These are phyloP conservation scores for Heliocidaris tuberculata DNA, from an alignment of 35 echinoderm and acorn worm species.

Conservation along the genomic window DNA sequence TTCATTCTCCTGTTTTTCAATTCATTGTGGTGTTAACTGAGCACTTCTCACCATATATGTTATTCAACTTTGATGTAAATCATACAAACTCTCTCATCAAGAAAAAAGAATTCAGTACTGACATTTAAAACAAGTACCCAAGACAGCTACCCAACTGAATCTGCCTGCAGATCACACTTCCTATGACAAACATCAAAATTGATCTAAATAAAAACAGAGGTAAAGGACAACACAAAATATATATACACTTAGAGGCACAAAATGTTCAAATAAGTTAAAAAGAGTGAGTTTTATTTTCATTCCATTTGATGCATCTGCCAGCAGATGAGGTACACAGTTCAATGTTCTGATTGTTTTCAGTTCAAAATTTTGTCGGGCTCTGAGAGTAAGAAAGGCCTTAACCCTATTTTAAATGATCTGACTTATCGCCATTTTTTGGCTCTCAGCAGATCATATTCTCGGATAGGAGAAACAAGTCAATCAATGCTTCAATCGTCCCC, in stretches of 20 bases:
- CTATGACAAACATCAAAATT: not conserved
- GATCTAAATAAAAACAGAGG: not conserved
- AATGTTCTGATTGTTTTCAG: not conserved
- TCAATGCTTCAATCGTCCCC: no score
- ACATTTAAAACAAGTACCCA: not conserved
- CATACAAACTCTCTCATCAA: not conserved
- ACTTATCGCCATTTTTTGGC: no score
- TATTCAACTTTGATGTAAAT: not conserved
- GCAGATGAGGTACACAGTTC: not conserved
- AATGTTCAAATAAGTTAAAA: constrained; percentile 3
- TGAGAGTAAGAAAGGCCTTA: no score
- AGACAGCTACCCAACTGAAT: not conserved
- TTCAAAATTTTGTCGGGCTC: not conserved
- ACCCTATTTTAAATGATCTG: no score
- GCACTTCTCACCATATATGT: not conserved
- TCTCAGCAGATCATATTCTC: no score
- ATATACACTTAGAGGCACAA: not conserved
- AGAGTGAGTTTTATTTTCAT: not conserved
- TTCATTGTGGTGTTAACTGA: not conserved
- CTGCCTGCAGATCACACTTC: not conserved
- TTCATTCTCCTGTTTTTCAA: not conserved
- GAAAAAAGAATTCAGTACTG: not conserved
- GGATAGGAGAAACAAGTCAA: no score
- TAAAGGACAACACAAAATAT: not conserved
- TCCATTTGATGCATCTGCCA: not conserved